Conservation (phyloP, 2,113 vertebrate genomes). For the Eclectus roratus region DNA sequence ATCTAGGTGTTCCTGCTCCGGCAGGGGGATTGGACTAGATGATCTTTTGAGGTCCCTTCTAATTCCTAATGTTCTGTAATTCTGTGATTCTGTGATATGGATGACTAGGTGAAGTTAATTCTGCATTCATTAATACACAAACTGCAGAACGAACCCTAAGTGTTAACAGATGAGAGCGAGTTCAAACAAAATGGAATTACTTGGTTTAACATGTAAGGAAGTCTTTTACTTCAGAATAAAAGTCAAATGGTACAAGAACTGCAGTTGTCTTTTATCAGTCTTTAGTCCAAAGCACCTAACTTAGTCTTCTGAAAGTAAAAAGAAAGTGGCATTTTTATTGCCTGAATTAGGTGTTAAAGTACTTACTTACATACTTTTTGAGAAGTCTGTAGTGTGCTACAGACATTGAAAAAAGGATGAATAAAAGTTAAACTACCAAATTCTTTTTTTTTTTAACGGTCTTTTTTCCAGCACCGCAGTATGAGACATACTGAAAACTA, state of each 20-base stretch:
- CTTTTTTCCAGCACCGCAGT: neutral
- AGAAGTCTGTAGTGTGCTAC: neutral
- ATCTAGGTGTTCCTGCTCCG: too few species aligned
- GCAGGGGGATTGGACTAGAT: too few species aligned
- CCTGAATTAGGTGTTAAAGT: neutral
- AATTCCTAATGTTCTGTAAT: too few species aligned
- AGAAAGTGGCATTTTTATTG: neutral
- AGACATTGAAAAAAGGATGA: neutral
- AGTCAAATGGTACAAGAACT: neutral
- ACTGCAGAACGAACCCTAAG: neutral
- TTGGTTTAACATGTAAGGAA: neutral
- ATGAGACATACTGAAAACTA: neutral
- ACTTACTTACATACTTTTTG: neutral
- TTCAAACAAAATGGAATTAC: neutral
- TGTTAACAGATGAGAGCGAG: neutral
- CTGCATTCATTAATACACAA: neutral
- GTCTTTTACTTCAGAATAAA: neutral
- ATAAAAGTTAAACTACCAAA: neutral
- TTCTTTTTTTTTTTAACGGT: accelerated
- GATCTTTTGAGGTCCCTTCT: too few species aligned
- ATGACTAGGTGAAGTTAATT: neutral
- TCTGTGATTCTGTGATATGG: too few species aligned
- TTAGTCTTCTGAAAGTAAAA: neutral
- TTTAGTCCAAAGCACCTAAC: neutral
- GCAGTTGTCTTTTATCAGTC: neutral